Conservation (phyloP, 2,888 invertebrate genomes). For the Polia nebulosa region DNA sequence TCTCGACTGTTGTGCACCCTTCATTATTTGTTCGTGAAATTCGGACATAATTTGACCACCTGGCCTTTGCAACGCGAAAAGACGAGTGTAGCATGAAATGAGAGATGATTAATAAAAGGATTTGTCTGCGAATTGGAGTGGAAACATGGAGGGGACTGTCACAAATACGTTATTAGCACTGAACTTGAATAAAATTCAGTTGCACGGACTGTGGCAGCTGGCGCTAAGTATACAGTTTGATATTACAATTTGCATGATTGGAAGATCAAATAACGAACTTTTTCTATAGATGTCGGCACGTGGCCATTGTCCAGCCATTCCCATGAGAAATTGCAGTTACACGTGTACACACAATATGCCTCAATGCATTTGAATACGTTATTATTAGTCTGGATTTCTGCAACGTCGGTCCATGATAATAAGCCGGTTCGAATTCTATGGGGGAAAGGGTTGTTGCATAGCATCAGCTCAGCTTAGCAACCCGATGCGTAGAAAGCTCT, state of each 20-base stretch:
- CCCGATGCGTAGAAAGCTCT: background rate
- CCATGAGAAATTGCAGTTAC: conserved; percentile 26
- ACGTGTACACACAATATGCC: conserved; percentile 2
- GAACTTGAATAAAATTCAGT: conserved; percentile 5
- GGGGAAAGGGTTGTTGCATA: background rate
- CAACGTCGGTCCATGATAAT: background rate
- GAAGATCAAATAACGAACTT: conserved; percentile 3
- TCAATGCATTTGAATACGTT: conserved; percentile 23
- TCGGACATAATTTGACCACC: conserved; percentile 6
- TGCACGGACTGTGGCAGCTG: conserved; percentile 21
- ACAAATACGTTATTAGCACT: conserved; percentile 2
- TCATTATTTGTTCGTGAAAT: background rate
- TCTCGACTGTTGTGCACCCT: background rate
- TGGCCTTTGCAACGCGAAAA: background rate
- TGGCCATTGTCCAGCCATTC: conserved; percentile 15
- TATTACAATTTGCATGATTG: background rate
- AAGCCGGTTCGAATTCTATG: conserved; percentile 1
- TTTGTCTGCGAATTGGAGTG: conserved; percentile 9
- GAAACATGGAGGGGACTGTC: conserved; percentile 19
- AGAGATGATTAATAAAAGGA: conserved; percentile 4
- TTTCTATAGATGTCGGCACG: conserved; percentile 19
- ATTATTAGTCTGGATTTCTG: conserved; percentile 10
- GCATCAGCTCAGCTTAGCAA: background rate
- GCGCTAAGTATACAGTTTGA: background rate
- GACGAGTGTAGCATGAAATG: background rate